Percentiles rank a stretch among this genome's conserved stretches.
phyloP scores from a whole-genome alignment of 2,797 vertebrate genomes.

The Cetoscarus ocellatus region DNA sequence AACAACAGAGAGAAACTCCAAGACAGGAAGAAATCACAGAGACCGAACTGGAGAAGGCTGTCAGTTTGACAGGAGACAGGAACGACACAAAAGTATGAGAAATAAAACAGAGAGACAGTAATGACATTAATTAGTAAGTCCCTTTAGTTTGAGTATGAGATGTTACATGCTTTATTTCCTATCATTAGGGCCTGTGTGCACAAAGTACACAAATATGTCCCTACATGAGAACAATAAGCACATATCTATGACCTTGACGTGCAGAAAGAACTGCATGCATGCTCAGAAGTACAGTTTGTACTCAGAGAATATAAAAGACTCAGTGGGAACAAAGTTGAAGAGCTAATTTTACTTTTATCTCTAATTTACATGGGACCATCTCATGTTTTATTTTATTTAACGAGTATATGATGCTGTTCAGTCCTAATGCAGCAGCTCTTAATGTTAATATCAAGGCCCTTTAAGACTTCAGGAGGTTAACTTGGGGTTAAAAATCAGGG shows the following conservation, averaged over 20 bases:
- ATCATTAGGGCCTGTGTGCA: neutral
- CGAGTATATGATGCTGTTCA: no score
- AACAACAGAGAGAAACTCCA: conserved; percentile 64
- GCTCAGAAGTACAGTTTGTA: conserved; percentile 12
- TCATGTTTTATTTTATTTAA: no score
- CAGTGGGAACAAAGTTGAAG: conserved; percentile 8
- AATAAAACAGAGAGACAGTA: conserved; percentile 2
- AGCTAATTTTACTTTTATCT: conserved; percentile 13
- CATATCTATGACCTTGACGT: conserved; percentile 32
- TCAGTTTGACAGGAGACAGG: conserved; percentile 39
- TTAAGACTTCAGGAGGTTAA: no score
- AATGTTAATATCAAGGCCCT: no score
- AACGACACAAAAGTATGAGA: neutral
- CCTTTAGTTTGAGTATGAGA: conserved; percentile 5
- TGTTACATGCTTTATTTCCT: conserved; percentile 25
- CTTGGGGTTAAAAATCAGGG: no score
- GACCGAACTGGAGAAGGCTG: conserved; percentile 23
- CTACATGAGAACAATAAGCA: conserved; percentile 14
- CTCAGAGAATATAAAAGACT: conserved; percentile 8
- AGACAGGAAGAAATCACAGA: conserved; percentile 45
- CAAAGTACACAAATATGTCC: conserved; percentile 14
- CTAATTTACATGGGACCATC: no score
- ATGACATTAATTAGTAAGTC: neutral
- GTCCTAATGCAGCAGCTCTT: no score
- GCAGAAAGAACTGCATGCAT: conserved; percentile 22